These are phyloP conservation scores for Archilochus colubris DNA, from an alignment of 2,113 vertebrate species.

Conservation along the genomic window DNA sequence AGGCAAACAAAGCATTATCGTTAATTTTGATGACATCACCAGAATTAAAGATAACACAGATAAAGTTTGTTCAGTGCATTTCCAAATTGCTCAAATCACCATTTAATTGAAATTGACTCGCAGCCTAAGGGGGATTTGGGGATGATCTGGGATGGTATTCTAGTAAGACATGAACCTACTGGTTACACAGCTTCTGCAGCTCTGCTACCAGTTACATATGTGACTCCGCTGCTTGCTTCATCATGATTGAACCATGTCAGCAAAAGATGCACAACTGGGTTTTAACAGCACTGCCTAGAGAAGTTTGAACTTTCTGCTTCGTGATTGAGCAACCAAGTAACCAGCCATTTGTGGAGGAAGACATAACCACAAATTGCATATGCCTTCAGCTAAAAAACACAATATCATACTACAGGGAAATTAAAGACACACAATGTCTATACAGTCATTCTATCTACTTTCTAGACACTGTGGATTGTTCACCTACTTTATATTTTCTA, in stretches of 20 bases:
- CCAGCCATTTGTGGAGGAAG: not conserved
- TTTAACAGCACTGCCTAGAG: not conserved
- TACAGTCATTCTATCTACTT: not conserved
- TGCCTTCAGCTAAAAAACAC: not conserved
- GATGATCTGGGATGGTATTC: not conserved
- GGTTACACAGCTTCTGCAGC: not conserved
- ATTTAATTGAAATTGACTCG: not conserved
- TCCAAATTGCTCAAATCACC: not conserved
- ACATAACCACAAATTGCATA: not conserved
- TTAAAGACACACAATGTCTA: not conserved
- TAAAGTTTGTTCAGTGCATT: not conserved
- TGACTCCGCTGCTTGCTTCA: not conserved
- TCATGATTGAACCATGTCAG: rapidly evolving
- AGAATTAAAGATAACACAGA: not conserved
- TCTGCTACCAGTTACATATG: rapidly evolving
- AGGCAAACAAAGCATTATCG: not conserved
- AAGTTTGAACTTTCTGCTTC: not conserved
- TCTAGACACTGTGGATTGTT: not conserved
- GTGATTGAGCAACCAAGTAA: not conserved
- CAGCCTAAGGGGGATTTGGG: not conserved
- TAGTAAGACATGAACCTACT: rapidly evolving
- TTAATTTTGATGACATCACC: not conserved
- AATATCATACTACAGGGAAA: not conserved
- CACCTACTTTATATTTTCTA: not conserved
- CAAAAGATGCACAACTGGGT: not conserved